phyloP scores from a whole-genome alignment of 2,888 invertebrate genomes.

The Diplolepis rosae region DNA sequence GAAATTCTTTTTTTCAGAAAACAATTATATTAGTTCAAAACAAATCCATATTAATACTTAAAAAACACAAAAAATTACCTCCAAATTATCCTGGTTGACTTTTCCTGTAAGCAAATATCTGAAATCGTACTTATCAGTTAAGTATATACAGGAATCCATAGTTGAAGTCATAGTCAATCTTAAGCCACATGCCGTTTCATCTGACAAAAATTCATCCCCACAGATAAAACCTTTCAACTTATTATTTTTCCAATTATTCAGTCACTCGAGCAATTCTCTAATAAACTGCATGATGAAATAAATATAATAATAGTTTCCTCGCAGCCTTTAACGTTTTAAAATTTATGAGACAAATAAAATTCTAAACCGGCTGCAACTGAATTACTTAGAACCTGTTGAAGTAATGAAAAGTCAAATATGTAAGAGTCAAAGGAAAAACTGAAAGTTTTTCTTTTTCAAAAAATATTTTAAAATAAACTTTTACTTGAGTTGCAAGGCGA shows the following conservation, averaged over 20 bases:
- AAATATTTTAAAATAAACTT: not conserved
- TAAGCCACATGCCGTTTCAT: constrained; percentile 31
- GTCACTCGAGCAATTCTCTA: constrained; percentile 21
- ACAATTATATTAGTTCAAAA: not conserved
- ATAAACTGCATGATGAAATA: constrained; percentile 24
- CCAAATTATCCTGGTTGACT: constrained; percentile 48
- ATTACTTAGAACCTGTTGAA: constrained; percentile 37
- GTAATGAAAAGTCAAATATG: not conserved
- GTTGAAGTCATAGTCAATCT: constrained; percentile 34
- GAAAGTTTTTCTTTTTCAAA: not conserved
- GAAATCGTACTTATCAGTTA: constrained; percentile 38
- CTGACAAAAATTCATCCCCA: constrained; percentile 31
- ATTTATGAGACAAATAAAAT: constrained; percentile 34
- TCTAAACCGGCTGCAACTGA: constrained; percentile 35
- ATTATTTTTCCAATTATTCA: constrained; percentile 33
- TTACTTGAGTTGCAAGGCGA: constrained; percentile 38
- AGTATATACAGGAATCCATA: constrained; percentile 39
- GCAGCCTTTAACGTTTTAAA: constrained; percentile 25
- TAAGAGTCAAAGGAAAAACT: not conserved
- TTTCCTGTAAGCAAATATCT: constrained; percentile 42
- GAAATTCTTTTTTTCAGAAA: constrained; percentile 38
- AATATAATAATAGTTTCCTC: constrained; percentile 35
- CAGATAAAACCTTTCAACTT: constrained; percentile 12
- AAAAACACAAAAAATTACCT: constrained; percentile 36
- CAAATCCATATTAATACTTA: constrained; percentile 3